Evolutionary conservation across 2,797 vertebrate species (phyloP).

Genomic region (Liasis olivaceus): DNA sequence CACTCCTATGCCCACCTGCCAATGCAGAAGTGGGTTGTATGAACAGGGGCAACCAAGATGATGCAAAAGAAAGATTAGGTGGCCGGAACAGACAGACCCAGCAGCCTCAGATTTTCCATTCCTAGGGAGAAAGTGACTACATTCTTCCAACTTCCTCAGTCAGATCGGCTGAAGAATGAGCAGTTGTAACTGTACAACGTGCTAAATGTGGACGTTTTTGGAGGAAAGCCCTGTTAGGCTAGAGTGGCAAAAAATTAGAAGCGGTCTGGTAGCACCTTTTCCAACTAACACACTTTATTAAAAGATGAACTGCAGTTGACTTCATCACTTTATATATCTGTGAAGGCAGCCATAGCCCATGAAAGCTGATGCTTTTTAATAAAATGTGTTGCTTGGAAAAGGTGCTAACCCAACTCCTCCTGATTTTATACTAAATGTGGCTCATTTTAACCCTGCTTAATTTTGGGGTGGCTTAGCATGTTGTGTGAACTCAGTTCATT

Average conservation of each 20-base stretch:
- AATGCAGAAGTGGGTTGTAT: too few relatives aligned
- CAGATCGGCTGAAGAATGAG: too few relatives aligned
- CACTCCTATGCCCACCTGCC: too few relatives aligned
- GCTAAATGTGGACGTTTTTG: too few relatives aligned
- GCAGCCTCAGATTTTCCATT: too few relatives aligned
- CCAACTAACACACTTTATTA: background rate
- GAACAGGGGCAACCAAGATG: too few relatives aligned
- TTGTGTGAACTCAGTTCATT: background rate
- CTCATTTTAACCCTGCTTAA: background rate
- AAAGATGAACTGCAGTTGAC: background rate
- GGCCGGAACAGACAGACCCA: too few relatives aligned
- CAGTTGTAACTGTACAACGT: too few relatives aligned
- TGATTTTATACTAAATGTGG: background rate
- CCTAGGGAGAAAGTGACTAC: too few relatives aligned
- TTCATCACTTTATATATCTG: background rate
- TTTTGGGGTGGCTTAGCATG: background rate
- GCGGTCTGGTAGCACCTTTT: background rate
- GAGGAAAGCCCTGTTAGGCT: too few relatives aligned
- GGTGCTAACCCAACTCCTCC: background rate
- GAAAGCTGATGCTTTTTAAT: background rate
- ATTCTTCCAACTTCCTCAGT: too few relatives aligned
- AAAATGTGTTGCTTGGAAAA: background rate
- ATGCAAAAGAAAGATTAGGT: too few relatives aligned
- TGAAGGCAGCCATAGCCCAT: background rate
- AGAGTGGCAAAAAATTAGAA: background rate